Percentiles rank a stretch among this genome's conserved stretches.
These are phyloP conservation scores for Candoia aspera DNA, from an alignment of 2,113 vertebrate genomes.

Conservation along the genomic window DNA sequence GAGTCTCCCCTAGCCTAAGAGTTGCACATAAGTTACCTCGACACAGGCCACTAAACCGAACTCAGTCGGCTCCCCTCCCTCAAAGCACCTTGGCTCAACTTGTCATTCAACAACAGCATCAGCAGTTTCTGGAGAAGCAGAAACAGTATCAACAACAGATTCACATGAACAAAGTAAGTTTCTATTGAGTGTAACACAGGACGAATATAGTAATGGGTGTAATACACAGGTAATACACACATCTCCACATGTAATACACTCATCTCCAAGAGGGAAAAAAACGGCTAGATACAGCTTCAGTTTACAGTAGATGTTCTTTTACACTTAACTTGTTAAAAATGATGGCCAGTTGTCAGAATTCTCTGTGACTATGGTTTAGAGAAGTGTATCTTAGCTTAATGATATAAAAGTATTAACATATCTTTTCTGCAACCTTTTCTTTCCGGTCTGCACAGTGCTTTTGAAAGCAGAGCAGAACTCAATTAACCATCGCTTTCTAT, in stretches of 20 bases:
- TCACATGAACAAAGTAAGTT: constrained; percentile 95
- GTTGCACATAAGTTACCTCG: constrained; percentile 88
- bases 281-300: neutral
- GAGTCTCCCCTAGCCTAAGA: constrained; percentile 80
- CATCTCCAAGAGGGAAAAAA: neutral
- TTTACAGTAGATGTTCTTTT: neutral
- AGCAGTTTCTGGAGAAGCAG: constrained; percentile 96
- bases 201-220: neutral
- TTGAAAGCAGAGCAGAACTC: neutral
- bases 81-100: constrained; percentile 96
- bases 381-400: neutral
- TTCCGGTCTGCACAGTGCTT: neutral
- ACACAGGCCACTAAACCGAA: constrained; percentile 93
- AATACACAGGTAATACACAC: neutral
- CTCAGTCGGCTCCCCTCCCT: constrained; percentile 95
- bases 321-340: neutral
- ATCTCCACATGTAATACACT: neutral
- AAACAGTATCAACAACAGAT: constrained; percentile 97
- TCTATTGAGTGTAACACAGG: neutral
- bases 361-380: neutral
- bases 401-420: neutral
- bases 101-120: constrained; percentile 97
- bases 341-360: neutral
- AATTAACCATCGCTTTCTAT: neutral
- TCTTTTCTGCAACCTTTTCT: neutral